phyloP scores from a whole-genome alignment of 2,113 vertebrate species.

The Hypomesus transpacificus region DNA sequence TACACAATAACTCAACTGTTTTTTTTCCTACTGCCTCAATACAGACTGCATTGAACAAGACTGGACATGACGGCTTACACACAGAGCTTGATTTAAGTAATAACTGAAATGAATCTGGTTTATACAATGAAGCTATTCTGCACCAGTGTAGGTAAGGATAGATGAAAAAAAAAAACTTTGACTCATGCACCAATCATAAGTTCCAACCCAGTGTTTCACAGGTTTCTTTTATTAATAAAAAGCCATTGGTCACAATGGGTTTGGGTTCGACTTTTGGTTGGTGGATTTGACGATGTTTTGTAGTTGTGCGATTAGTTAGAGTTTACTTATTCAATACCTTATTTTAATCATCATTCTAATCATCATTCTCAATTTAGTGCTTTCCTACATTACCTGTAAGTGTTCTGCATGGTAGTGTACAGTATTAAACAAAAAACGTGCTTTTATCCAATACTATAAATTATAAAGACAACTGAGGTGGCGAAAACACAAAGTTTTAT shows the following conservation, averaged over 20 bases:
- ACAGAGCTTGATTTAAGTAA: conserved; percentile 50
- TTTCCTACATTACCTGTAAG: background rate
- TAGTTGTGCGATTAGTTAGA: conserved; percentile 27
- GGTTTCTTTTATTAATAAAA: conserved; percentile 1
- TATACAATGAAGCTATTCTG: conserved; percentile 54
- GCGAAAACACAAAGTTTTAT: no score
- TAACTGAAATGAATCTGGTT: conserved; percentile 50
- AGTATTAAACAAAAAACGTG: background rate
- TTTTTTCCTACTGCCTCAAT: conserved; percentile 61
- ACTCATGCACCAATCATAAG: conserved; percentile 40
- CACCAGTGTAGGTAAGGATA: conserved; percentile 63
- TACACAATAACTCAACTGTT: conserved; percentile 59
- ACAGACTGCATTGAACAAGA: conserved; percentile 64
- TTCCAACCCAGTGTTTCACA: conserved; percentile 31
- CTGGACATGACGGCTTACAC: conserved; percentile 58
- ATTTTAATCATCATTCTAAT: background rate
- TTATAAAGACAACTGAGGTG: background rate
- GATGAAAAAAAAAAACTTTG: conserved; percentile 55
- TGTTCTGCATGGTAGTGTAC: conserved; percentile 11
- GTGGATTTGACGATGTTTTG: conserved; percentile 46
- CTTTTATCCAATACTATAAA: background rate
- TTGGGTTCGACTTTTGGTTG: conserved; percentile 43
- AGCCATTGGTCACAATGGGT: conserved; percentile 13
- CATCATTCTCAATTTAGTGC: conserved; percentile 16
- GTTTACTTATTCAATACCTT: conserved; percentile 1